phyloP scores from a whole-genome alignment of 2,888 invertebrate species.

The Hecatera dysodea region DNA sequence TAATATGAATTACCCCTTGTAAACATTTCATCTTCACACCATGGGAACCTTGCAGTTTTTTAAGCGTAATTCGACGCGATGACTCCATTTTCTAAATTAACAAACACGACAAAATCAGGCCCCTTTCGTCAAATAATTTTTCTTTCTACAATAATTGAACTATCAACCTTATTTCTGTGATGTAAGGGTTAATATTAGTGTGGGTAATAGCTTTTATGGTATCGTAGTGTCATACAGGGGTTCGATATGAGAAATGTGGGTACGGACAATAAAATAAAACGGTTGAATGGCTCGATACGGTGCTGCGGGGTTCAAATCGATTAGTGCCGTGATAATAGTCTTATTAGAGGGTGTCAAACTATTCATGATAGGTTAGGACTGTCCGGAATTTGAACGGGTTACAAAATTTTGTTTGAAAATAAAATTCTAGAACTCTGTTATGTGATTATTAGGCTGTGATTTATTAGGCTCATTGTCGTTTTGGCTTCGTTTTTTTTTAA shows the following conservation, averaged over 20 bases:
- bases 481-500: too few species aligned
- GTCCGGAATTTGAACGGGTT: conserved; percentile 3
- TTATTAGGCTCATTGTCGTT: too few species aligned
- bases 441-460: too few species aligned
- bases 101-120: conserved; percentile 80
- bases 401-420: neutral
- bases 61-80: conserved; percentile 70
- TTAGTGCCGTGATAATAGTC: conserved; percentile 86
- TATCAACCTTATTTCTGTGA: conserved; percentile 53
- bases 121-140: conserved; percentile 59
- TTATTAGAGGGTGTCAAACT: conserved; percentile 69
- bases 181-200: conserved; percentile 57
- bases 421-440: too few species aligned
- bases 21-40: conserved; percentile 55
- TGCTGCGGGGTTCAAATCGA: conserved; percentile 88
- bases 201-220: conserved; percentile 37
- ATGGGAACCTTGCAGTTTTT: conserved; percentile 75
- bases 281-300: conserved; percentile 83
- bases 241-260: conserved; percentile 82
- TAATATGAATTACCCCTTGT: conserved; percentile 40
- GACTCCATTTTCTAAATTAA: conserved; percentile 81
- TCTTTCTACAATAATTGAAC: conserved; percentile 18
- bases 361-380: conserved; percentile 39
- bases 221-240: conserved; percentile 71
- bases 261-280: conserved; percentile 88